Evolutionary conservation across 2,888 invertebrate genomes (phyloP), one percentile per base, ranked within the genome.

Genomic region (Clunio marinus): DNA sequence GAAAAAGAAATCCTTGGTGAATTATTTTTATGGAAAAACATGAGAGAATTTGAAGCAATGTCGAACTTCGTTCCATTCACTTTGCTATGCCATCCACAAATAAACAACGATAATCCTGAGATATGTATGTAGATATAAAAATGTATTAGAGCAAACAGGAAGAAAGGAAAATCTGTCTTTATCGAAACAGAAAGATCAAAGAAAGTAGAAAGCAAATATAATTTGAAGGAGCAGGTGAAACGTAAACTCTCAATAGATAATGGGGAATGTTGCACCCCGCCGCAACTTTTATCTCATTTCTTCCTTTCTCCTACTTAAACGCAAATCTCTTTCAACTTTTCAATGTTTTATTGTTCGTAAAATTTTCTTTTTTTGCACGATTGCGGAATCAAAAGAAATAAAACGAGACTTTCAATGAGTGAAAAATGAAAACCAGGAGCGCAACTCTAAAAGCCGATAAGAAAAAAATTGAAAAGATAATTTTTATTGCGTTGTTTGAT

Each of bases 361-460:
- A 57, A 57, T 57, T 27, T 27, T 32, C 4, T 10, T 10, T 37
- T 59, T 7, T 59, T 63, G 63, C 63, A 63, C 63, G 63, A 41
- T 63, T 63, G 63, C 63, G 46, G 25, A 46, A 63, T 15, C n/a
- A 62, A 62, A n/a, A 37, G 37, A 62, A 25, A 63, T 63, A 63
- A 35, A 63, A 45, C n/a, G 63, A 7, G 63, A 25, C 51, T 51
- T 51, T 51, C 22, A 63, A 13, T 15, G 41, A 37, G n/a, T n/a
- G n/a, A n/a, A n/a, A n/a, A n/a, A n/a, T n/a, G n/a, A n/a, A 35
- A 45, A 45, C 15, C 55, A 20, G 37, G 45, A 62, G 25, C 10
- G 32, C 24, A n/a, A n/a, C n/a, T 24, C 22, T 22, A 24, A 4
- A 22, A 51, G 51, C 51, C 51, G 51, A 51, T 63, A 63, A 59